Conservation (phyloP, 2,113 vertebrate species). For the Heterochromis multidens region DNA sequence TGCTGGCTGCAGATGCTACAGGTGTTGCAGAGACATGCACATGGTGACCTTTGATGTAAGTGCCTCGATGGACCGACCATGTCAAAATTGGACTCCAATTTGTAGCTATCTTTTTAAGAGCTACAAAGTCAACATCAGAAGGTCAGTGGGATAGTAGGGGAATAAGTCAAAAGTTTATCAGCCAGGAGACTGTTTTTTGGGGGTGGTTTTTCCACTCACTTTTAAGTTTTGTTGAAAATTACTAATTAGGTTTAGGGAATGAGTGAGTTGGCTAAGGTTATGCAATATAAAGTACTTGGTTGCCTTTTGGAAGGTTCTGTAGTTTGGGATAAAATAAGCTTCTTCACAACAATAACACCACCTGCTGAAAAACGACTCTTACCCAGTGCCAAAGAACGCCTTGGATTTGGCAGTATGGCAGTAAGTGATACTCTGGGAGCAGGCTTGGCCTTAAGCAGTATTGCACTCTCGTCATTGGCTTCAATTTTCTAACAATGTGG, state of each 20-base stretch:
- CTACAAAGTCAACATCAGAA: not conserved
- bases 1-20: fast-evolving
- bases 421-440: not conserved
- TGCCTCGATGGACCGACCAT: fast-evolving
- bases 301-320: no score
- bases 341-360: not conserved
- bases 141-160: fast-evolving
- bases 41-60: fast-evolving
- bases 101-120: not conserved
- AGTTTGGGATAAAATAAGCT: not conserved
- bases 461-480: fast-evolving
- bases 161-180: not conserved
- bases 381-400: not conserved
- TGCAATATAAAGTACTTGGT: not conserved
- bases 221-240: not conserved
- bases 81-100: not conserved
- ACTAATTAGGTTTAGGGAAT: not conserved
- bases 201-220: not conserved
- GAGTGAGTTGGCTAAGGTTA: not conserved
- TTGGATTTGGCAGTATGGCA: fast-evolving
- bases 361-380: not conserved
- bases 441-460: not conserved
- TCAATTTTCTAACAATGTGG: not conserved
- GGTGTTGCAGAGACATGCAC: not conserved
- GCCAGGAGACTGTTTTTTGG: not conserved